Conservation (phyloP, 2,113 vertebrate genomes). For the Silurus asotus region DNA sequence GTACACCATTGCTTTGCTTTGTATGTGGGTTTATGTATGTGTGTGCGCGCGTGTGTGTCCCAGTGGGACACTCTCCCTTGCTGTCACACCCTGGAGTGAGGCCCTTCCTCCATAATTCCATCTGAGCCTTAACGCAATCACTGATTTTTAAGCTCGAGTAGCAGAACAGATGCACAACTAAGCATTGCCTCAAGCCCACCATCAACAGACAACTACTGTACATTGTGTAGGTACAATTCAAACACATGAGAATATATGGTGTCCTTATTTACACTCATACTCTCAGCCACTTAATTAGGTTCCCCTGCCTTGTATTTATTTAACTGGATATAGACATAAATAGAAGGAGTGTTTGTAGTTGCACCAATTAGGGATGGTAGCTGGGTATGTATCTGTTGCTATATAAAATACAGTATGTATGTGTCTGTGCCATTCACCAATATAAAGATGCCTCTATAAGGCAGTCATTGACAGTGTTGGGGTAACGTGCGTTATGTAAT, state of each 20-base stretch:
- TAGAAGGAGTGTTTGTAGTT: not conserved
- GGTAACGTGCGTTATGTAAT: not conserved
- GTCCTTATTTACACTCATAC: not conserved
- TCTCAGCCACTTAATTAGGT: not conserved
- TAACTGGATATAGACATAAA: not conserved
- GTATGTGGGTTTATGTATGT: constrained; percentile 17
- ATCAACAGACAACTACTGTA: constrained; percentile 21
- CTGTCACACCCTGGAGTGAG: constrained; percentile 43
- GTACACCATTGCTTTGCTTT: constrained; percentile 18
- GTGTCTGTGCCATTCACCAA: not conserved
- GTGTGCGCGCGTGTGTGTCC: constrained; percentile 35
- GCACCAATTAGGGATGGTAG: not conserved
- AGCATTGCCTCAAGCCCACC: constrained; percentile 2
- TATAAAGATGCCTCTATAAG: not conserved
- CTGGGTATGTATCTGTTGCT: not conserved
- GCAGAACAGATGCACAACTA: constrained; percentile 40
- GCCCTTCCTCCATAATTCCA: constrained; percentile 56
- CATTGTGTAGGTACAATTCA: not conserved
- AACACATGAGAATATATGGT: not conserved
- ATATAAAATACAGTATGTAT: not conserved
- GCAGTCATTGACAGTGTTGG: not conserved
- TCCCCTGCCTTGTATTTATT: not conserved
- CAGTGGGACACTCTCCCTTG: constrained; percentile 34
- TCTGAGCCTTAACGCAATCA: constrained; percentile 64
- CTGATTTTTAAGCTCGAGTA: constrained; percentile 63